Conservation (phyloP, 2,797 vertebrate species). For the Acanthurus tractus region DNA sequence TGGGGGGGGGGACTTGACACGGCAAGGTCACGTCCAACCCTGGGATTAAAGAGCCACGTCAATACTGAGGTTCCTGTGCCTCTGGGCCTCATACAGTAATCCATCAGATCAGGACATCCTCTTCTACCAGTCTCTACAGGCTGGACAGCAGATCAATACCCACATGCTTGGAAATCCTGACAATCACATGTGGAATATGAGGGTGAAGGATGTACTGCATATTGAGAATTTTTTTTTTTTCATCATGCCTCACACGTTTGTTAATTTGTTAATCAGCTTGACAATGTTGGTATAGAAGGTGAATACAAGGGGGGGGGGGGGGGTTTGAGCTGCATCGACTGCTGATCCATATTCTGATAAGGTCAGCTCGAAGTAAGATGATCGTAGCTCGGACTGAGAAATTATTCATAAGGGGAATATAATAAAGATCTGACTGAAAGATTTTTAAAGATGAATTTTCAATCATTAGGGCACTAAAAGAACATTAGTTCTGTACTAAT, state of each 20-base stretch:
- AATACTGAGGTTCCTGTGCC: constrained; percentile 84
- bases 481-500: constrained; percentile 46
- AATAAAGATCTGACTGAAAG: constrained; percentile 52
- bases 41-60: constrained; percentile 85
- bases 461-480: constrained; percentile 40
- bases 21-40: constrained; percentile 85
- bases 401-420: constrained; percentile 53
- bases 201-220: constrained; percentile 48
- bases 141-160: constrained; percentile 82
- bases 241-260: constrained; percentile 11
- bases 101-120: constrained; percentile 88
- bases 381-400: constrained; percentile 46
- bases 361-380: constrained; percentile 55
- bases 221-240: constrained; percentile 45
- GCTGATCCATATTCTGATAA: constrained; percentile 70
- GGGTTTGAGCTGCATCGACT: constrained; percentile 47
- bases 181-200: constrained; percentile 77
- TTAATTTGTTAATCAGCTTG: constrained; percentile 59
- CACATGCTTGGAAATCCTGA: constrained; percentile 72
- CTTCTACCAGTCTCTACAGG: constrained; percentile 78
- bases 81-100: constrained; percentile 86
- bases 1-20: constrained; percentile 64
- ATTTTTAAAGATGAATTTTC: constrained; percentile 51
- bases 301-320: constrained; percentile 35
- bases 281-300: constrained; percentile 19